Base-by-base conservation (phyloP, 1,140 invertebrate species). In the Cotesia vestalis region DNA sequence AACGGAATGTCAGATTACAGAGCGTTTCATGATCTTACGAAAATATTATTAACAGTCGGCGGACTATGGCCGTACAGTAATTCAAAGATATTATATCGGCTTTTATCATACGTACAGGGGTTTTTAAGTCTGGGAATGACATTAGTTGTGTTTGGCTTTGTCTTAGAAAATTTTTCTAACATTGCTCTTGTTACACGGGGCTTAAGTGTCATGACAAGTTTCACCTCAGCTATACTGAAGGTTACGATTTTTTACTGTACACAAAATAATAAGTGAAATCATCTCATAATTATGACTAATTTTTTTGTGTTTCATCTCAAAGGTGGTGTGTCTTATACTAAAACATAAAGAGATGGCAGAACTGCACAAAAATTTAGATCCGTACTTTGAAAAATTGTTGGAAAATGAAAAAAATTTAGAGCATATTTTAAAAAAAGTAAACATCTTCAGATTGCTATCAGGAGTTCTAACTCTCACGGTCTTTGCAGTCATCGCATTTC, bases 381-480 rank as follows among this genome's bases (percentile, higher is more conserved):
- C n/a, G 17, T 20, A 64, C n/a, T 64, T 64, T 38, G 51, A 34
- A 4, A n/a, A 55, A 14, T 20, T 55, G 12, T 14, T 55, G 17
- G n/a, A 55, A 55, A 55, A 55, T 55, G 9, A 9, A 55, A n/a
- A 55, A 55, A 12, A 12, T 9, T 4, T 14, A 5, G 5, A 55
- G 17, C 17, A 14, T 14, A 14, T 55, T 14, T 20, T 55, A n/a
- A 55, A 55, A 55, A 20, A 55, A 14, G 61, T 66, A 14, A 66
- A 40, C 12, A 38, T 12, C 9, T 71, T 71, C 12, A 8, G 61
- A 12, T 35, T 52, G 14, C 63, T 67, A 11, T 66, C 72, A n/a
- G 62, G 63, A 4, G 2, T 60, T 3, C 36, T 74, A 34, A 53
- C 46, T 8, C 6, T 67, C n/a, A 8, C 73, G 8, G 71, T 73